These are phyloP conservation scores for Clusia tigrina DNA, from an alignment of 2,888 invertebrate genomes.

Conservation along the genomic window DNA sequence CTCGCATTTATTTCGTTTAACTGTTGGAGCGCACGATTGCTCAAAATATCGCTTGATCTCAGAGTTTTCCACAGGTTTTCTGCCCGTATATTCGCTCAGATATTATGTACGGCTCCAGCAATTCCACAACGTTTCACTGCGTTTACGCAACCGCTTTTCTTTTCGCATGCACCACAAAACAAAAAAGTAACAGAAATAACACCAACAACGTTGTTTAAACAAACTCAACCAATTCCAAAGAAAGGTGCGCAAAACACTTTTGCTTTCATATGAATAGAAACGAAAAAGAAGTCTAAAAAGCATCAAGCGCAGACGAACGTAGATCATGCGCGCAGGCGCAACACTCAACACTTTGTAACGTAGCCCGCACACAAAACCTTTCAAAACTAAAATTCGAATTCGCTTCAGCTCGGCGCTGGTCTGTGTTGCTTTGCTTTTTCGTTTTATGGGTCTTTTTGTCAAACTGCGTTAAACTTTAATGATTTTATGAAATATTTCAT, in stretches of 20 bases:
- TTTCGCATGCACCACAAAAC: constrained; percentile 13
- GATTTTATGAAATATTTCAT: background rate
- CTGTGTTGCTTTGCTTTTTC: background rate
- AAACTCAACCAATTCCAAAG: background rate
- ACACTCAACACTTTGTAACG: background rate
- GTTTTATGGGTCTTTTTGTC: constrained; percentile 1
- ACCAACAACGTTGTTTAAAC: background rate
- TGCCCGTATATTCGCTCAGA: background rate
- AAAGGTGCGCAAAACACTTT: constrained; percentile 15
- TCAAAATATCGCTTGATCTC: no score
- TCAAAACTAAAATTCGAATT: constrained; percentile 24
- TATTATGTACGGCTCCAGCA: no score
- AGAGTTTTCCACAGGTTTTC: background rate
- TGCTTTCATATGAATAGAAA: constrained; percentile 9
- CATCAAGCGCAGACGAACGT: background rate
- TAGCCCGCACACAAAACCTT: constrained; percentile 26
- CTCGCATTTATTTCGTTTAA: no score
- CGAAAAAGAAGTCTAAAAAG: no score
- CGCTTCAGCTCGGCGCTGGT: background rate
- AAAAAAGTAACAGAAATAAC: background rate
- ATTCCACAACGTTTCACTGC: background rate
- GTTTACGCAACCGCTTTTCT: constrained; percentile 28
- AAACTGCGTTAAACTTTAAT: background rate
- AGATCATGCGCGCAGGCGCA: constrained; percentile 23
- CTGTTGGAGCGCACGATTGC: background rate